Evolutionary conservation across 2,797 vertebrate genomes (phyloP), one percentile per base, ranked within the genome.

Genomic region (Lagorchestes hirsutus): DNA sequence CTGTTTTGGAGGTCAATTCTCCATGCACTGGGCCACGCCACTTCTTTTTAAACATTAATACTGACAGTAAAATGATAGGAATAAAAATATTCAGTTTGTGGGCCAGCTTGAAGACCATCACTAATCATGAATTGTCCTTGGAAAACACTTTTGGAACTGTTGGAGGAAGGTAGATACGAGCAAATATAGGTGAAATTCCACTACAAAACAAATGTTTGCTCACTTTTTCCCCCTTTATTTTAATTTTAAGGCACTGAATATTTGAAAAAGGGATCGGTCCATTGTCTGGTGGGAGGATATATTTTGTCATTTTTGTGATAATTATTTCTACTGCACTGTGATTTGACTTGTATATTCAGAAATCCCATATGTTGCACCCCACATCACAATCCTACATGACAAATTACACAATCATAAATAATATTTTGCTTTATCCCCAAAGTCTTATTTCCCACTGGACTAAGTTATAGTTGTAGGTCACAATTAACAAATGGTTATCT

Each of bases 271-370:
- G 16, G 34, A 74, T 18, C 5, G 0, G 14, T 18, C 5, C 34
- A 18, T 74, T 74, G 34, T n/a, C 34, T n/a, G 16, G 34, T n/a
- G 16, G 34, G 62, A 74, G 34, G 16, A 1, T 18, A n/a, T 4
- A n/a, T 1, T 67, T 34, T 40, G 34, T 4, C 16, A 40, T 74
- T n/a, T 74, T n/a, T 74, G 14, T n/a, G n/a, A 40, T 91, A 22
- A 18, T n/a, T 0, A 0, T 90, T 95, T 82, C 46, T n/a, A 90
- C 82, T n/a, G 16, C 94, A 29, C 52, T 56, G 59, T 0, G 16
- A 55, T 67, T 94, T 93, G 54, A 52, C 34, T 10, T 1, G 56
- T 62, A 40, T 22, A 93, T 94, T 95, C 57, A 93, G 34, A 87
- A 59, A 58, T 58, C 24, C 46, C 34, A 5, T 67, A 67, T 14